A percentile compares a stretch with the other conserved stretches of the same genome.
Evolutionary conservation across 2,888 invertebrate species (phyloP).

Genomic region (Norana najaformis): DNA sequence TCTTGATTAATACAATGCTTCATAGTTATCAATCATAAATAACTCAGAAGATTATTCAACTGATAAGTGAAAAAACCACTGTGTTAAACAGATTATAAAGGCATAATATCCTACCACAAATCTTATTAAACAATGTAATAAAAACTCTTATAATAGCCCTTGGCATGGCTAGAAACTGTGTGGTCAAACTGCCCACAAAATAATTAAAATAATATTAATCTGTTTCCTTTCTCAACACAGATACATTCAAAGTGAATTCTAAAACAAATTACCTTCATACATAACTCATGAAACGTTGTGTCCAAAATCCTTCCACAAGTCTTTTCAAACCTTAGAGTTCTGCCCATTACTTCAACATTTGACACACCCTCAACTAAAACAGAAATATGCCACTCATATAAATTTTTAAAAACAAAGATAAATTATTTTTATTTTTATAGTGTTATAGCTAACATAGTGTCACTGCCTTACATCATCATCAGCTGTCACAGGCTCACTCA

Average conservation of each 20-base stretch:
- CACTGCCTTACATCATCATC: not conserved
- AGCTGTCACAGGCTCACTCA: not conserved
- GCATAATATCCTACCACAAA: not conserved
- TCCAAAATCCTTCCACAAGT: slow-evolving; percentile 91
- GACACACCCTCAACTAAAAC: slow-evolving; percentile 66
- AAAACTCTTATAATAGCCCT: not conserved
- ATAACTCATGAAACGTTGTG: slow-evolving; percentile 84
- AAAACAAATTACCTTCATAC: slow-evolving; percentile 72
- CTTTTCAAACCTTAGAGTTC: slow-evolving; percentile 83
- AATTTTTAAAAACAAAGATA: not conserved
- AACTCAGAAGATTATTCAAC: not conserved
- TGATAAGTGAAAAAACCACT: not conserved
- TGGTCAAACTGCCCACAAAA: not conserved
- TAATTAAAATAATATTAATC: not conserved
- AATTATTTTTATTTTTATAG: not conserved
- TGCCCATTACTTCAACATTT: slow-evolving; percentile 82
- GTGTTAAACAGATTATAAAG: not conserved
- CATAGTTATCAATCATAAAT: not conserved
- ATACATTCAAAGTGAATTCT: not conserved
- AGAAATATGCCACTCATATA: not conserved
- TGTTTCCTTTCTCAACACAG: not conserved
- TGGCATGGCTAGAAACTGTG: not conserved
- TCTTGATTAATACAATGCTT: not conserved
- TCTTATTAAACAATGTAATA: too few relatives aligned
- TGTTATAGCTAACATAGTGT: not conserved